These are phyloP conservation scores for Eueides isabella DNA, from an alignment of 1,140 invertebrate genomes.

Conservation along the genomic window DNA sequence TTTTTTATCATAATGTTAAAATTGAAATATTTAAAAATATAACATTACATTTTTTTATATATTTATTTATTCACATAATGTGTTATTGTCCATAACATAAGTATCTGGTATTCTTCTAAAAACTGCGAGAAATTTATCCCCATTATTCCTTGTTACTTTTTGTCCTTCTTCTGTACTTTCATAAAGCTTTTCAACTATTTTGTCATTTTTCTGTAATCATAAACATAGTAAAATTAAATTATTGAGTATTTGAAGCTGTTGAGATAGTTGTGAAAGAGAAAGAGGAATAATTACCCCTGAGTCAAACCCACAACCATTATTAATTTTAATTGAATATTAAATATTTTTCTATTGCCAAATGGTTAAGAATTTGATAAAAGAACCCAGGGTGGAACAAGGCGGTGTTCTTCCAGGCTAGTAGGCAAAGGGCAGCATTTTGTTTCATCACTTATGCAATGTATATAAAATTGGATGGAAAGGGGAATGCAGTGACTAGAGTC, in stretches of 20 bases:
- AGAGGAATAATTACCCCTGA: too few relatives aligned
- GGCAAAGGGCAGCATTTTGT: too few relatives aligned
- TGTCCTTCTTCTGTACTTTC: constrained; percentile 98
- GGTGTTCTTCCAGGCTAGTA: too few relatives aligned
- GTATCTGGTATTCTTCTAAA: constrained; percentile 87
- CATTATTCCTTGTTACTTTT: constrained; percentile 98
- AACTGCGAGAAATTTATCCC: constrained; percentile 96
- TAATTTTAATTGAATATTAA: too few relatives aligned
- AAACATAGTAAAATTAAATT: constrained; percentile 17
- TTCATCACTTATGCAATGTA: too few relatives aligned
- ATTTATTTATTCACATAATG: constrained; percentile 38
- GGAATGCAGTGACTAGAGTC: too few relatives aligned
- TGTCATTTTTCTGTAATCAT: constrained; percentile 87
- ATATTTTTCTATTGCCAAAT: too few relatives aligned
- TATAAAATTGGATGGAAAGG: too few relatives aligned
- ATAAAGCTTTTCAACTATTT: constrained; percentile 93
- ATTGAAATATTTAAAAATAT: background rate
- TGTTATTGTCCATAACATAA: constrained; percentile 23
- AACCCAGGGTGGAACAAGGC: too few relatives aligned
- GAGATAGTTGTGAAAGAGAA: too few relatives aligned
- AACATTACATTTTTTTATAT: constrained; percentile 1
- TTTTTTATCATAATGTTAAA: background rate
- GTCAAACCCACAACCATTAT: too few relatives aligned
- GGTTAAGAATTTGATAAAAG: too few relatives aligned
- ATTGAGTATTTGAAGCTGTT: background rate